These are phyloP conservation scores for Strix occidentalis DNA, from an alignment of 2,797 vertebrate species.

Conservation along the genomic window DNA sequence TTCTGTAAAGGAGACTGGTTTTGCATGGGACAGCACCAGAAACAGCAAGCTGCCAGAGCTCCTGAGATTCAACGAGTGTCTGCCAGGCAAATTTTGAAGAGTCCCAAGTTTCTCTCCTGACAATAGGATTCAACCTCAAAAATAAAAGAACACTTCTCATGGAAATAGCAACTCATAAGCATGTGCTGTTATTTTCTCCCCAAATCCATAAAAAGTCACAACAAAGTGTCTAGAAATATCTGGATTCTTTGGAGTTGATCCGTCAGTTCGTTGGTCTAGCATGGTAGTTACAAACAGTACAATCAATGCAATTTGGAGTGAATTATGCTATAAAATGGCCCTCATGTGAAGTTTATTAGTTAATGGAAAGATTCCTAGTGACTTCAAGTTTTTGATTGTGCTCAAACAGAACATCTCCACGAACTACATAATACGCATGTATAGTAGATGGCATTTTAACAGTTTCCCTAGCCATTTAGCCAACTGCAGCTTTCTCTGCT, in stretches of 20 bases:
- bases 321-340: background rate
- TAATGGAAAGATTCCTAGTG: background rate
- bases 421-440: background rate
- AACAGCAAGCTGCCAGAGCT: background rate
- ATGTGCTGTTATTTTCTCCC: background rate
- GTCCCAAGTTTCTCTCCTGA: background rate
- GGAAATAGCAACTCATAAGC: background rate
- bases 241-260: background rate
- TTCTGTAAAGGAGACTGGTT: background rate
- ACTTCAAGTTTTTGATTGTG: background rate
- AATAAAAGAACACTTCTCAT: background rate
- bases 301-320: background rate
- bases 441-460: background rate
- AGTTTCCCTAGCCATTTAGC: background rate
- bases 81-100: background rate
- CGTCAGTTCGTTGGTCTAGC: background rate
- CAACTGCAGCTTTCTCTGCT: background rate
- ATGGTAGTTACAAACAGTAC: background rate
- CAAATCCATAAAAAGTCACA: background rate
- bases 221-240: background rate
- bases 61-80: background rate
- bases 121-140: background rate
- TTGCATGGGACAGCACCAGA: background rate
- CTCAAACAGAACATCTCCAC: background rate
- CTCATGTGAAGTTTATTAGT: background rate